Percentiles rank a stretch among this genome's conserved stretches.
These are phyloP conservation scores for Drymodes brunneopygia DNA, from an alignment of 2,113 vertebrate genomes.

Conservation along the genomic window DNA sequence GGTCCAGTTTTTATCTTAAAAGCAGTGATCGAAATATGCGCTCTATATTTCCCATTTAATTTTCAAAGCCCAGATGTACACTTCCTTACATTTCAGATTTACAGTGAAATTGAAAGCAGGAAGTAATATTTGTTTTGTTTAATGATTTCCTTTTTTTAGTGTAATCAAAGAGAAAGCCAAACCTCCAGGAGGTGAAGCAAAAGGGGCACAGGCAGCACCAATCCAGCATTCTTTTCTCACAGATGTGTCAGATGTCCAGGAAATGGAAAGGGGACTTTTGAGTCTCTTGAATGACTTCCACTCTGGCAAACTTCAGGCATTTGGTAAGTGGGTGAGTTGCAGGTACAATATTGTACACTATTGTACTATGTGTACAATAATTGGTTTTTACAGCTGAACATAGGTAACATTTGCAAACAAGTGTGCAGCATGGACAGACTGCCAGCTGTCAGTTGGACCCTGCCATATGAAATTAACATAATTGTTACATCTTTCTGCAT, in stretches of 20 bases:
- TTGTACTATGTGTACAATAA: background rate
- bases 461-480: background rate
- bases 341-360: too few relatives aligned
- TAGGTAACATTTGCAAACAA: background rate
- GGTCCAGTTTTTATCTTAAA: background rate
- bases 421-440: background rate
- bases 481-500: background rate
- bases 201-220: conserved; percentile 76
- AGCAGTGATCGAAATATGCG: background rate
- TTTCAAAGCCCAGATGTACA: background rate
- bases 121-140: background rate
- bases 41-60: background rate
- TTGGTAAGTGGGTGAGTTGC: conserved; percentile 78
- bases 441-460: background rate
- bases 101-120: background rate
- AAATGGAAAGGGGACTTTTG: conserved; percentile 96
- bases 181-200: conserved; percentile 75
- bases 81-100: background rate
- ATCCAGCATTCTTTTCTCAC: conserved; percentile 96
- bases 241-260: conserved; percentile 95
- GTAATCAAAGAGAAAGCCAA: conserved; percentile 84
- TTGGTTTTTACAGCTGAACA: background rate
- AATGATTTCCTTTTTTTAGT: conserved; percentile 52
- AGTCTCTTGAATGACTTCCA: conserved; percentile 98
- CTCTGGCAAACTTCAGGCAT: conserved; percentile 95